phyloP scores from a whole-genome alignment of 2,113 vertebrate species.

The Guaruba guarouba region DNA sequence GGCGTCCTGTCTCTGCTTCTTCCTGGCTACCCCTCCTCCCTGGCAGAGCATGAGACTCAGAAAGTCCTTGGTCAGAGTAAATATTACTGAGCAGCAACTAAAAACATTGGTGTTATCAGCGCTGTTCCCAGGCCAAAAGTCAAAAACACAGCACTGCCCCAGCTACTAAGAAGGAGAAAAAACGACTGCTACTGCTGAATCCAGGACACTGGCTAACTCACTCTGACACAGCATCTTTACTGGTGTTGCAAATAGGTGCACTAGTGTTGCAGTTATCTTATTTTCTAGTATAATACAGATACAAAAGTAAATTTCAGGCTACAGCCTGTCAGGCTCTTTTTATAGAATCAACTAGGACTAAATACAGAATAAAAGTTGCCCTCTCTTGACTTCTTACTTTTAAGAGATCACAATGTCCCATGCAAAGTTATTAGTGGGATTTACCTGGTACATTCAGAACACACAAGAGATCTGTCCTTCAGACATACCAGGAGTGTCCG shows the following conservation, averaged over 20 bases:
- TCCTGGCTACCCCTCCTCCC: no score
- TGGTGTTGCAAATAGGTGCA: neutral
- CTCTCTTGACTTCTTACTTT: neutral
- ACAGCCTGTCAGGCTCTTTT: neutral
- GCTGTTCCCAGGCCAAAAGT: no score
- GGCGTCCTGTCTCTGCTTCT: no score
- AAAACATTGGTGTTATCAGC: no score
- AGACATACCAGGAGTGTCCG: neutral
- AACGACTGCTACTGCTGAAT: no score
- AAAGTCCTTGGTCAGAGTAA: no score
- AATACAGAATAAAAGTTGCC: neutral
- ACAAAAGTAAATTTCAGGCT: neutral
- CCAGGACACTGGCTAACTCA: neutral
- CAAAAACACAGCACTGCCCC: no score
- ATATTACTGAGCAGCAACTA: no score
- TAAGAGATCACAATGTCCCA: neutral
- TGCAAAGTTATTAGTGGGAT: neutral
- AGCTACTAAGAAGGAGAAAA: no score
- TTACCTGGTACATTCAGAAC: conserved; percentile 33
- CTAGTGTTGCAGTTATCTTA: neutral
- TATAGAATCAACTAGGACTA: neutral
- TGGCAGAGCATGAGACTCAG: no score
- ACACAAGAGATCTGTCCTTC: conserved; percentile 8
- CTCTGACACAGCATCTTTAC: neutral
- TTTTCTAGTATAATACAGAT: neutral